phyloP scores from a whole-genome alignment of 37 sponge, comb jelly and placozoan genomes.

The Eunapius fragilis region DNA sequence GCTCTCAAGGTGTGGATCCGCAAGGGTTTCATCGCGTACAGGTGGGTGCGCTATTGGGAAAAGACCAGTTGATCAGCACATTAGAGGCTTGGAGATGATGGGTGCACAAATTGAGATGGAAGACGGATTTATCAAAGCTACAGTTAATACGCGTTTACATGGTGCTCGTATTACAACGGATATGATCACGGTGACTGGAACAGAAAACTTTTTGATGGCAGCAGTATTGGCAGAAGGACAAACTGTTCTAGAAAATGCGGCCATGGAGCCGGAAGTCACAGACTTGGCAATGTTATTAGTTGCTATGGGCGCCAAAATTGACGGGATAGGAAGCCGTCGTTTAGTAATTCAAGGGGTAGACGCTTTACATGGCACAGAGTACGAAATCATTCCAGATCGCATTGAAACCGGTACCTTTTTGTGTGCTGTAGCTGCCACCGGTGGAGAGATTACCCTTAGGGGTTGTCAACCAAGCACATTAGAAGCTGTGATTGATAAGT shows the following conservation, averaged over 20 bases:
- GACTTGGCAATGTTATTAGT: conserved; percentile 5
- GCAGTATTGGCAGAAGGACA: conserved; percentile 6
- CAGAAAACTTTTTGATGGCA: conserved; percentile 17
- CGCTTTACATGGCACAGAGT: not conserved
- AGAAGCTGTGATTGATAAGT: not conserved
- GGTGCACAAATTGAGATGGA: conserved; percentile 1
- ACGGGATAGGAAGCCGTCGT: not conserved
- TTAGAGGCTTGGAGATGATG: not conserved
- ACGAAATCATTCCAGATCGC: not conserved
- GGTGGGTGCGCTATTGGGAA: conserved; percentile 22
- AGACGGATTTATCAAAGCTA: not conserved
- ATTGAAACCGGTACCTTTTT: conserved; percentile 16
- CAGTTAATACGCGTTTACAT: not conserved
- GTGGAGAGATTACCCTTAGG: not conserved
- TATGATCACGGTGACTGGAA: not conserved
- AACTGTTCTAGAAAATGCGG: not conserved
- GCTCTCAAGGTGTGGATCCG: not conserved
- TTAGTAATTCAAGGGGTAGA: not conserved
- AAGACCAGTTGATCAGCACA: conserved; percentile 16
- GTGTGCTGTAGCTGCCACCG: not conserved
- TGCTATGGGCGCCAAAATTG: conserved; percentile 19
- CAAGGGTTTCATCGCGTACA: not conserved
- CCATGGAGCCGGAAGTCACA: conserved; percentile 9
- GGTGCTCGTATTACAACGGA: not conserved
- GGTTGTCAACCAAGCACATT: too few relatives aligned